Percentiles rank a stretch among this genome's conserved stretches.
These are phyloP conservation scores for Coreoperca whiteheadi DNA, from an alignment of 2,113 vertebrate species.

Conservation along the genomic window DNA sequence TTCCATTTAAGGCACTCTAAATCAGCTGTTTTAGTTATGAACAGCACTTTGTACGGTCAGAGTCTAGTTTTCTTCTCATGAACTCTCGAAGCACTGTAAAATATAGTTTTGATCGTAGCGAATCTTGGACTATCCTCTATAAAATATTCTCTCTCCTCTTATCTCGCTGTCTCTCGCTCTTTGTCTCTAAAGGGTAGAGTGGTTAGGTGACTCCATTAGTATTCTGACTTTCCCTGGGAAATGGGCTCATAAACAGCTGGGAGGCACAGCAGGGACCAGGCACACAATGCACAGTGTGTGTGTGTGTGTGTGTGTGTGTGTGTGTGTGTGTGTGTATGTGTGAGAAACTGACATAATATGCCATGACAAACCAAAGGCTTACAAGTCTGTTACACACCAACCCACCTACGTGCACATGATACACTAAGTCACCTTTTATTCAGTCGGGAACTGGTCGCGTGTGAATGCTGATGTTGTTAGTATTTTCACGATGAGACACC, in stretches of 20 bases:
- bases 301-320: background rate
- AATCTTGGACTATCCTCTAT: conserved; percentile 29
- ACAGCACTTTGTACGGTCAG: background rate
- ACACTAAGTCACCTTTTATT: conserved; percentile 29
- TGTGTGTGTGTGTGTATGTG: background rate
- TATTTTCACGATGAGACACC: conserved; percentile 4
- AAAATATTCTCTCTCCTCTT: conserved; percentile 35
- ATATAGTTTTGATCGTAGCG: conserved; percentile 24
- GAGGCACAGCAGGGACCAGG: conserved; percentile 43
- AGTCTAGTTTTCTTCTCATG: background rate
- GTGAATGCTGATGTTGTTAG: conserved; percentile 3
- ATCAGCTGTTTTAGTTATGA: background rate
- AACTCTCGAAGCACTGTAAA: background rate
- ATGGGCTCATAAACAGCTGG: conserved; percentile 69
- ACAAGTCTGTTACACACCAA: conserved; percentile 25
- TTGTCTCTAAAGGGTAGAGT: conserved; percentile 48
- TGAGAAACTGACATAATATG: conserved; percentile 36
- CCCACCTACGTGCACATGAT: background rate
- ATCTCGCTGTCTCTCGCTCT: conserved; percentile 18
- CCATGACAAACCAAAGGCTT: conserved; percentile 39
- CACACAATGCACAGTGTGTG: conserved; percentile 32
- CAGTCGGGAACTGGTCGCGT: background rate
- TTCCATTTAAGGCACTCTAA: background rate
- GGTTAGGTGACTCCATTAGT: conserved; percentile 63
- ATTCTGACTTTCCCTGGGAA: conserved; percentile 66